Percentiles rank a stretch among this genome's conserved stretches.
These are phyloP conservation scores for Fragum fragum DNA, from an alignment of 2,888 invertebrate species.

Conservation along the genomic window DNA sequence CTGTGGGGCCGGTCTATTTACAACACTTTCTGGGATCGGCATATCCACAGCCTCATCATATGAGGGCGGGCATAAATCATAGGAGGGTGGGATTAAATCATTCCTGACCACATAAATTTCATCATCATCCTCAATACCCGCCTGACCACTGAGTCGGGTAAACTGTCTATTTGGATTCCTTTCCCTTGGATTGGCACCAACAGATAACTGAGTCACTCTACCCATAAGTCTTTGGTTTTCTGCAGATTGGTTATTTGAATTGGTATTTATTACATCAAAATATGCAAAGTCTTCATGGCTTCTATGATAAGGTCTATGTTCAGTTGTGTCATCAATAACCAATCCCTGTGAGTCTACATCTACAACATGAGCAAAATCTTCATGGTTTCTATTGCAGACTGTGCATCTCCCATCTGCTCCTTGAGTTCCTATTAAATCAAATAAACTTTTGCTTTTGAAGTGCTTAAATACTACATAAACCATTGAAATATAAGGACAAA, in stretches of 20 bases:
- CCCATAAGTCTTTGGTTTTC: constrained; percentile 17
- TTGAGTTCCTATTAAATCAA: constrained; percentile 47
- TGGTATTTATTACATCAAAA: constrained; percentile 31
- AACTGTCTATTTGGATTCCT: background rate
- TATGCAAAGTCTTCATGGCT: constrained; percentile 45
- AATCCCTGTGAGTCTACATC: constrained; percentile 43
- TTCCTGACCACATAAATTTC: constrained; percentile 62
- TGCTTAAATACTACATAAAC: too few relatives aligned
- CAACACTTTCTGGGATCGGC: constrained; percentile 64
- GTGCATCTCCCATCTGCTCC: constrained; percentile 63
- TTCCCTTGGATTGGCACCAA: background rate
- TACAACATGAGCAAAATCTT: constrained; percentile 65
- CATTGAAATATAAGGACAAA: too few relatives aligned
- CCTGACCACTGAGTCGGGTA: background rate
- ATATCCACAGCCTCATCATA: constrained; percentile 74
- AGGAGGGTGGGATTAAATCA: constrained; percentile 68
- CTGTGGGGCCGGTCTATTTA: background rate
- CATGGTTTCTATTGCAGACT: constrained; percentile 59
- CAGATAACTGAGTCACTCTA: background rate
- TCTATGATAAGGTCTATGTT: constrained; percentile 10
- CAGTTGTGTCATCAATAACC: background rate
- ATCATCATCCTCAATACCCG: constrained; percentile 41
- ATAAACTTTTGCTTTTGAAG: too few relatives aligned
- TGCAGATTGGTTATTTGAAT: background rate
- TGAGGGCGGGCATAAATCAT: constrained; percentile 70